These are phyloP conservation scores for Syngnathus scovelli DNA, from an alignment of 2,113 vertebrate genomes.

Conservation along the genomic window DNA sequence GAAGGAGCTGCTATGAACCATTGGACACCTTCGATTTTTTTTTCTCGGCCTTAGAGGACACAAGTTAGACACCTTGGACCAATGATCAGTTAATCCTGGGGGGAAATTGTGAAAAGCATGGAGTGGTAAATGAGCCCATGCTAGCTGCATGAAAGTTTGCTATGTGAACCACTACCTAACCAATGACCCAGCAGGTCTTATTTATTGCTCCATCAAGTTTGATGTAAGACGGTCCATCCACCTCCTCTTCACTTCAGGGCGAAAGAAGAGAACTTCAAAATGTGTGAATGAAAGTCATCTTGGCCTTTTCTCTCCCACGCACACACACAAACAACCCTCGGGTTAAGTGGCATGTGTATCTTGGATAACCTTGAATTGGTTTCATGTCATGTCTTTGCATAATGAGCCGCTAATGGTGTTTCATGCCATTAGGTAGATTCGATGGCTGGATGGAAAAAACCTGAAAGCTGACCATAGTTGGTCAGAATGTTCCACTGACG, in stretches of 20 bases:
- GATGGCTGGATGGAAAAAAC: background rate
- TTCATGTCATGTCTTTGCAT: constrained; percentile 40
- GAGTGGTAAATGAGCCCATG: background rate
- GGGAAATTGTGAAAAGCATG: background rate
- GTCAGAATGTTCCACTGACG: constrained; percentile 19
- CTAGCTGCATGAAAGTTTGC: background rate
- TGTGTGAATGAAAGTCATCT: constrained; percentile 24
- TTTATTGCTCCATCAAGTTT: background rate
- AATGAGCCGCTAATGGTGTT: constrained; percentile 31
- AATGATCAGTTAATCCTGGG: background rate
- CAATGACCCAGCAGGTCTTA: background rate
- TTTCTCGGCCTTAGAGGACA: too few relatives aligned
- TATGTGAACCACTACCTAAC: background rate
- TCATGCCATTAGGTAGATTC: constrained; percentile 9
- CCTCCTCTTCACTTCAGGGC: background rate
- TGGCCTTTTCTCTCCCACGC: background rate
- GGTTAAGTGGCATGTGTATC: constrained; percentile 26
- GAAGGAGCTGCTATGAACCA: background rate
- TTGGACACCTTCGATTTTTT: too few relatives aligned
- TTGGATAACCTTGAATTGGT: constrained; percentile 38
- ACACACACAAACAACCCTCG: constrained; percentile 1
- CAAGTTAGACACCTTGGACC: background rate
- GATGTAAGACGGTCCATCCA: background rate
- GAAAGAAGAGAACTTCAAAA: constrained; percentile 37
- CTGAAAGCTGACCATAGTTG: background rate